Conservation (phyloP, 2,888 invertebrate species). For the Thereva nobilitata region DNA sequence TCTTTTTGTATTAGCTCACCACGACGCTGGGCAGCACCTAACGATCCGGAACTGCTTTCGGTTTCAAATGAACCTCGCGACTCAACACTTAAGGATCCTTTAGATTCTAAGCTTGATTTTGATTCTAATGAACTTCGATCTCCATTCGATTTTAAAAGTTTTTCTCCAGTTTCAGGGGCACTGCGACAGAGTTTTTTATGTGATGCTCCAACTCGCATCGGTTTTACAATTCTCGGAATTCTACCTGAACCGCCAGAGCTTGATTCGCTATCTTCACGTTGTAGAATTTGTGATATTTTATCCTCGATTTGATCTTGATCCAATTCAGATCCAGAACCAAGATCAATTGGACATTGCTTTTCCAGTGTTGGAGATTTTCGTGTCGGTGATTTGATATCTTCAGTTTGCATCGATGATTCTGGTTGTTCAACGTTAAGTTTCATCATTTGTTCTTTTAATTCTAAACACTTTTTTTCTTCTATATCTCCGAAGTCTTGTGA, state of each 20-base stretch:
- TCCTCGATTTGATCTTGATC: slow-evolving; percentile 56
- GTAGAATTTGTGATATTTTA: slow-evolving; percentile 57
- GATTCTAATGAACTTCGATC: slow-evolving; percentile 60
- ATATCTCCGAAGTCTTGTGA: slow-evolving; percentile 73
- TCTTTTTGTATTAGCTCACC: slow-evolving; percentile 66
- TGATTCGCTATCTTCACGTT: slow-evolving; percentile 64
- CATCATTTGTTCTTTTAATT: slow-evolving; percentile 66
- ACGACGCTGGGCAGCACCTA: slow-evolving; percentile 71
- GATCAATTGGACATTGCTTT: slow-evolving; percentile 67
- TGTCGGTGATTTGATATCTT: slow-evolving; percentile 59
- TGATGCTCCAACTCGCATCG: slow-evolving; percentile 47
- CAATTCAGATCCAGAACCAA: slow-evolving; percentile 64
- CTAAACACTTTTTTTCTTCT: slow-evolving; percentile 61
- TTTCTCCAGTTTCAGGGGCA: slow-evolving; percentile 58
- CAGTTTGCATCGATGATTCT: slow-evolving; percentile 54
- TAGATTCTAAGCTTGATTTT: slow-evolving; percentile 67
- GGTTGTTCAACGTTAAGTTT: slow-evolving; percentile 62
- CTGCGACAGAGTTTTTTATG: slow-evolving; percentile 61
- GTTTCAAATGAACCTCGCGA: slow-evolving; percentile 75
- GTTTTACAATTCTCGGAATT: slow-evolving; percentile 60
- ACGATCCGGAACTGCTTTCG: slow-evolving; percentile 74
- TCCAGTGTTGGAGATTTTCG: slow-evolving; percentile 65
- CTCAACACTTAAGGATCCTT: slow-evolving; percentile 68
- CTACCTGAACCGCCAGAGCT: slow-evolving; percentile 64
- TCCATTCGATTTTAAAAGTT: slow-evolving; percentile 52